Percentiles rank a stretch among this genome's conserved stretches.
phyloP scores from a whole-genome alignment of 92 coral and sea anemone species.

The Palythoa caribaeorum region DNA sequence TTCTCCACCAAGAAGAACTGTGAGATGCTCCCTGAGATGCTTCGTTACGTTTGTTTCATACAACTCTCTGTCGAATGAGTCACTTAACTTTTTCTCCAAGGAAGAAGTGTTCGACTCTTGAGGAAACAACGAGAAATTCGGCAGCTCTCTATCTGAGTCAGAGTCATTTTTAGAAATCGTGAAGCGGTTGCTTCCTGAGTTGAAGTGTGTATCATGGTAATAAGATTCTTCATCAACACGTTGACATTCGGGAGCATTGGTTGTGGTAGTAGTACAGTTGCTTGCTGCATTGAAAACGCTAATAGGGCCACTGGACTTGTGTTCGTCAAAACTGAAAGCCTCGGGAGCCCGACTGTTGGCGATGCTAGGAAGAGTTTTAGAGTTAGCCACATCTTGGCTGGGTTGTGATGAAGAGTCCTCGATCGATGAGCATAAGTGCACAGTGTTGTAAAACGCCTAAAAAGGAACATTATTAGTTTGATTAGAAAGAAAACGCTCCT shows the following conservation, averaged over 20 bases:
- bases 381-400: not conserved
- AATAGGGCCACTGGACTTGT: not conserved
- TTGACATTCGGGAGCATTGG: not conserved
- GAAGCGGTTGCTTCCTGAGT: not conserved
- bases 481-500: too few relatives aligned
- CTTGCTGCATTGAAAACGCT: not conserved
- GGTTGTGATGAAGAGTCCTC: not conserved
- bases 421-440: slow-evolving; percentile 45
- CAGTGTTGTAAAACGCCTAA: slow-evolving; percentile 54
- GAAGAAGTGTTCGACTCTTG: not conserved
- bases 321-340: not conserved
- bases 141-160: slow-evolving; percentile 34
- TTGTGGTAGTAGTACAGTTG: not conserved
- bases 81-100: not conserved
- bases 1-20: slow-evolving; percentile 22
- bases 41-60: slow-evolving; percentile 34
- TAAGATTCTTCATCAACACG: not conserved
- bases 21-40: slow-evolving; percentile 31
- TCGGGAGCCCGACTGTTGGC: slow-evolving; percentile 7
- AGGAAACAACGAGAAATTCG: slow-evolving; percentile 40
- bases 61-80: slow-evolving; percentile 5
- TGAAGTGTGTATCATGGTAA: not conserved
- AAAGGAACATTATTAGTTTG: not conserved
- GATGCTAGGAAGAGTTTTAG: not conserved
- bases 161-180: not conserved